Evolutionary conservation across 2,113 vertebrate species (phyloP), one percentile per base, ranked within the genome.

Genomic region (Pelecanus crispus): DNA sequence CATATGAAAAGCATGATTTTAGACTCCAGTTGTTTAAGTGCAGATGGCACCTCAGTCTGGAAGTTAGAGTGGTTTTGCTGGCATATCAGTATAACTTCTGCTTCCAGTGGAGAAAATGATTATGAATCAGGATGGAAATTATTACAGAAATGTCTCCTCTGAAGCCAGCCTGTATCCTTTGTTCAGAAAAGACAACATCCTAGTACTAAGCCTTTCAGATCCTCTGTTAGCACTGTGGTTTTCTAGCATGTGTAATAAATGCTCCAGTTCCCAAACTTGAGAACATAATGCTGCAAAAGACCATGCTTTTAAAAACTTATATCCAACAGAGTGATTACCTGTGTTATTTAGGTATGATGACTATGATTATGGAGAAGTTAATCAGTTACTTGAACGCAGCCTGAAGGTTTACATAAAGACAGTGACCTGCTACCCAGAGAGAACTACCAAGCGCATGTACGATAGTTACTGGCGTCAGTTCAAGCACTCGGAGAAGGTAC

Each of bases 391-490:
- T 97, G 98, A 99, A 97, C 98, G 98, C 93, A 98, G 98, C 97
- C 97, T 99, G 97, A 99, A 99, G 97, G 98, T 98, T 97, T 99
- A 98, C 98, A 98, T 99, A 97, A 99, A 99, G 97, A 99, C 98
- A n/a, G 98, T 99, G 96, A 98, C 98, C 95, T 99, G 98, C 98
- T 99, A 99, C 91, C 98, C 98, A 11, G 98, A 99, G 96, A 98
- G 98, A 95, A 98, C 98, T 55, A 99, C 98, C 61, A 98, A 98
- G 81, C 98, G 98, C 97, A 98, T 99, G 98, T 99, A 99, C 22
- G 98, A 99, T 22, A 98, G 98, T 73, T 99, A 98, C 94, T 99
- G 98, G 98, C 97, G 97, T 25, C 98, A 99, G 96, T 99, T 99
- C 98, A 98, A 98, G 92, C 98, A 99, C 98, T 99, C 98, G 5